A percentile compares a stretch with the other conserved stretches of the same genome.
phyloP scores from a whole-genome alignment of 2,113 vertebrate species.

The Oenanthe oenanthe region DNA sequence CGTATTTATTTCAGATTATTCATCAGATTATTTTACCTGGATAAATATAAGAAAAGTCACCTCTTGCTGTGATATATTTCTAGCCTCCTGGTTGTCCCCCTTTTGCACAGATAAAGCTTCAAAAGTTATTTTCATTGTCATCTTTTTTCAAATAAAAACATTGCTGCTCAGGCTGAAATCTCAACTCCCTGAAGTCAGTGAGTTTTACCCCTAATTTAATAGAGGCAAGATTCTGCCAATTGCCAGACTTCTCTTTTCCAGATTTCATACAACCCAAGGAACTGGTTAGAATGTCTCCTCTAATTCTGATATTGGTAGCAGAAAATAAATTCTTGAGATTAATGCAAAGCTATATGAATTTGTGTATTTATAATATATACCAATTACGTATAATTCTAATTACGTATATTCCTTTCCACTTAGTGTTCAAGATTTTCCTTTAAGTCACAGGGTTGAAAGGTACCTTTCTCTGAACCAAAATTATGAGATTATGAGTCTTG shows the following conservation, averaged over 20 bases:
- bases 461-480: background rate
- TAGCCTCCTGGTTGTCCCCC: background rate
- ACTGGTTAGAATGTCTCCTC: background rate
- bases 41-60: background rate
- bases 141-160: background rate
- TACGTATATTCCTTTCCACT: background rate
- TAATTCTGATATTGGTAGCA: background rate
- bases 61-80: background rate
- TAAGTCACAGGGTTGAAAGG: background rate
- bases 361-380: background rate
- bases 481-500: background rate
- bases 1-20: background rate
- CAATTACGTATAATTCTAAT: background rate
- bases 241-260: background rate
- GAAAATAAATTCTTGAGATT: background rate
- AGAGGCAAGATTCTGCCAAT: background rate
- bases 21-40: background rate
- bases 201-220: background rate
- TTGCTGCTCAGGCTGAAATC: background rate
- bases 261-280: background rate
- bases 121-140: background rate
- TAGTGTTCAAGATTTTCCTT: background rate
- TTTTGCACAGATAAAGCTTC: background rate
- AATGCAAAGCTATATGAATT: background rate
- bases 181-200: background rate